A percentile compares a stretch with the other conserved stretches of the same genome.
These are phyloP conservation scores for Bombus superbus DNA, from an alignment of 1,140 invertebrate species.

Conservation along the genomic window DNA sequence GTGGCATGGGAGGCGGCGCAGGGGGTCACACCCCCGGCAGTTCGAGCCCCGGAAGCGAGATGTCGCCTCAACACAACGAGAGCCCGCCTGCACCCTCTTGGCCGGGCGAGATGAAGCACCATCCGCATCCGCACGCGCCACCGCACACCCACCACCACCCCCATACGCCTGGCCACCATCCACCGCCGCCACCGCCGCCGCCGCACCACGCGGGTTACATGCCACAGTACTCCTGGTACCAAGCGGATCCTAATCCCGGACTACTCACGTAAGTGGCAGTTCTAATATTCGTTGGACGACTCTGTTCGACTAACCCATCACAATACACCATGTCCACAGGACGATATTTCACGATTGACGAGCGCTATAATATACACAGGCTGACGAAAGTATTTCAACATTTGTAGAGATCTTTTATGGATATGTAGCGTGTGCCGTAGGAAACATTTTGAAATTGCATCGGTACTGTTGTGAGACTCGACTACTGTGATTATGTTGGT, in stretches of 20 bases:
- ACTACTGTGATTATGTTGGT: too few species aligned
- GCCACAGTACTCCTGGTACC: slow-evolving; percentile 91
- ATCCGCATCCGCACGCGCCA: slow-evolving; percentile 84
- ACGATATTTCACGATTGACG: not conserved
- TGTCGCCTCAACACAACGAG: slow-evolving; percentile 85
- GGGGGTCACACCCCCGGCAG: slow-evolving; percentile 83
- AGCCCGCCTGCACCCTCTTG: slow-evolving; percentile 85
- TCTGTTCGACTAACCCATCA: not conserved
- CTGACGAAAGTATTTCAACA: too few species aligned
- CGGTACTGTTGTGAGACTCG: too few species aligned
- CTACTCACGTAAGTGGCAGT: slow-evolving; percentile 87
- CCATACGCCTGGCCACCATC: slow-evolving; percentile 85
- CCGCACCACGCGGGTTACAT: slow-evolving; percentile 85
- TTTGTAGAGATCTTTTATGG: too few species aligned
- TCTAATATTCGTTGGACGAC: slow-evolving; percentile 10
- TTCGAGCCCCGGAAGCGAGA: slow-evolving; percentile 84
- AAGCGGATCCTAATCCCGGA: slow-evolving; percentile 88
- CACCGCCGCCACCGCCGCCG: slow-evolving; percentile 81
- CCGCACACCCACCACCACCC: slow-evolving; percentile 84
- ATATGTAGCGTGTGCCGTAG: too few species aligned
- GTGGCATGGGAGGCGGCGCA: slow-evolving; percentile 81
- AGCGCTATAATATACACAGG: too few species aligned
- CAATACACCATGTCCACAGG: not conserved
- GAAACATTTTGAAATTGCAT: too few species aligned
- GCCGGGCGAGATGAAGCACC: slow-evolving; percentile 89